These are phyloP conservation scores for Columba livia DNA, from an alignment of 2,113 vertebrate species.

Conservation along the genomic window DNA sequence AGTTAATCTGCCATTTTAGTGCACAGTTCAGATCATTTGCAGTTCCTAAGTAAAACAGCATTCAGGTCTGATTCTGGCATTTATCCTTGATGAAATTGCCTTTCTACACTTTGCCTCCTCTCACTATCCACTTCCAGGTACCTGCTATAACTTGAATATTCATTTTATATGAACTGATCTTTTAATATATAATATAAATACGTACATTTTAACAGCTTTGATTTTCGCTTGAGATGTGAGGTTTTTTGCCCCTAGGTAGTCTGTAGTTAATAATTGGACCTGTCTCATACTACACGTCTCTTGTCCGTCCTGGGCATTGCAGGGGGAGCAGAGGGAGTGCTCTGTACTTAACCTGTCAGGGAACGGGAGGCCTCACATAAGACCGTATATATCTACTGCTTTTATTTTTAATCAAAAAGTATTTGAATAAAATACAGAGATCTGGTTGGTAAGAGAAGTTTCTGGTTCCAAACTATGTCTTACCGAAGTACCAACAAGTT, in stretches of 20 bases:
- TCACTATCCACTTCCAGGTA: not conserved
- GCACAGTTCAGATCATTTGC: not conserved
- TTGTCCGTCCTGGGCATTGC: not conserved
- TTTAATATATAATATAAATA: not conserved
- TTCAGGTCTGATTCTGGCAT: not conserved
- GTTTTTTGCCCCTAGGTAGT: rapidly evolving
- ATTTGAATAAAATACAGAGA: not conserved
- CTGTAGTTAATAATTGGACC: not conserved
- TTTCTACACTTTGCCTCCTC: not conserved
- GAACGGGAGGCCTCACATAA: not conserved
- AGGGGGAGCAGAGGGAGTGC: rapidly evolving
- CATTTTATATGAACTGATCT: not conserved
- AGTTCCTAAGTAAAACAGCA: not conserved
- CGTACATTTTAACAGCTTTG: not conserved
- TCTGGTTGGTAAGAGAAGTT: not conserved
- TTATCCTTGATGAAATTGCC: not conserved
- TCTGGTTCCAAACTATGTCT: not conserved
- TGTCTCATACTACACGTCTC: not conserved
- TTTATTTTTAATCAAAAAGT: not conserved
- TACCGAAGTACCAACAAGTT: not conserved
- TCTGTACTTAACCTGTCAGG: not conserved
- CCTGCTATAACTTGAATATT: not conserved
- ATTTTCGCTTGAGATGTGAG: not conserved
- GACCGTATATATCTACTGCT: not conserved
- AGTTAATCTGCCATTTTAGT: not conserved